Base-by-base conservation (phyloP, 1,140 invertebrate species). In the Druon quercuslanigerum region DNA sequence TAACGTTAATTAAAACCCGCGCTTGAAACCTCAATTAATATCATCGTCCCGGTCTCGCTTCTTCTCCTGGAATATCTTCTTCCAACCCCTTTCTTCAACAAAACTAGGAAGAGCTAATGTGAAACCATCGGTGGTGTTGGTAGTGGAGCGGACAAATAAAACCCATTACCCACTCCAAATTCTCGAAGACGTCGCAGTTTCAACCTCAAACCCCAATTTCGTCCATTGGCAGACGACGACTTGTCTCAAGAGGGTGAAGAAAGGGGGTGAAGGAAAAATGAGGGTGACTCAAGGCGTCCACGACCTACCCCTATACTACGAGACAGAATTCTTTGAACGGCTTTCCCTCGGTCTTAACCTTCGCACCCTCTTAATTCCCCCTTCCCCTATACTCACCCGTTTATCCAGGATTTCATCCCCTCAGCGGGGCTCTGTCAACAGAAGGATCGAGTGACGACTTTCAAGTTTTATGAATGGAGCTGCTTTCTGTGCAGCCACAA, bases 1-100 rank as follows among this genome's bases (percentile, higher is more conserved):
- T 91, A 89, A 90, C 83, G 87, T 90, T 90, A 89, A 91, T 91
- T 90, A 90, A 90, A 91, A 89, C 80, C 87, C 80, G 77, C 74
- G 77, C 79, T 50, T 72, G 83, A 87, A 87, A 90, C 88, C 88
- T 88, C 89, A 87, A 90, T 91, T 90, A 89, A 90, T 91, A 90
- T 90, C 85, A 82, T 82, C 80, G 75, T 40, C 76, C 79, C 71
- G 54, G 60, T 66, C 78, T 73, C 74, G 52, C 54, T 73, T 75
- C 77, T 71, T 46, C 52, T n/a, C 52, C 5, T 5, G 5, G 52
- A 54, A 54, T 16, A 14, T 3, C 11, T 50, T 74, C 50, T 50
- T 66, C 56, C 77, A 70, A 73, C 76, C 74, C 78, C 76, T 76
- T 79, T 72, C 66, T 71, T 72, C 40, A 17, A 40, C 50, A 19